These are phyloP conservation scores for Emydura subglobosa DNA, from an alignment of 2,113 vertebrate species.

Conservation along the genomic window DNA sequence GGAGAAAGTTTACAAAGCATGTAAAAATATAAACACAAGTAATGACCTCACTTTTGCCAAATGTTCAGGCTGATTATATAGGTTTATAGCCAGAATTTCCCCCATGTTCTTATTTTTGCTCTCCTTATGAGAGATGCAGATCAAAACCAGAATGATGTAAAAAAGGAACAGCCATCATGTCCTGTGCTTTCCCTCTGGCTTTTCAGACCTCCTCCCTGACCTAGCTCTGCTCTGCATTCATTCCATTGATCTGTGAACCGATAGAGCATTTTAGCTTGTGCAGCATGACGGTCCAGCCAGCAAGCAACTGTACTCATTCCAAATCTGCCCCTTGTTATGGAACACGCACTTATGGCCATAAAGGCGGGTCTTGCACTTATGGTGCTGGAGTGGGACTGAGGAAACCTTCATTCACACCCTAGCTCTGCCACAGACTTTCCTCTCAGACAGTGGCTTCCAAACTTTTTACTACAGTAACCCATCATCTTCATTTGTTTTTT, in stretches of 20 bases:
- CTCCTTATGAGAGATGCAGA: neutral
- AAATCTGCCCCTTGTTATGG: neutral
- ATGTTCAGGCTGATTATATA: neutral
- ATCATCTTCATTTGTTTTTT: neutral
- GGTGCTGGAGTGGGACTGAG: conserved; percentile 15
- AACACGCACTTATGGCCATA: conserved; percentile 28
- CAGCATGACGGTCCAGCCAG: accelerated
- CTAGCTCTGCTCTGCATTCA: neutral
- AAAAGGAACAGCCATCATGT: neutral
- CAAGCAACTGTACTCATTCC: neutral
- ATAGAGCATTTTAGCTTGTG: conserved; percentile 1
- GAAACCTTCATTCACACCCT: conserved; percentile 7
- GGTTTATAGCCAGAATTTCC: conserved; percentile 19
- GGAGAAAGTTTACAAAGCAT: neutral
- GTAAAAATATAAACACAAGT: conserved; percentile 49
- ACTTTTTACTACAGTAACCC: neutral
- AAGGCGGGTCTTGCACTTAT: conserved; percentile 19
- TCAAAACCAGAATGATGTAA: conserved; percentile 26
- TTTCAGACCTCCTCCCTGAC: neutral
- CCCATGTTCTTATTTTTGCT: neutral
- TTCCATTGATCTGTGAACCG: neutral
- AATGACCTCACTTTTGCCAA: conserved; percentile 43
- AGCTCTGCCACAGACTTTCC: neutral
- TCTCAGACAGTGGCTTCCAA: neutral
- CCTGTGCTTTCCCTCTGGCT: neutral